Evolutionary conservation across 2,113 vertebrate species (phyloP), one percentile per base, ranked within the genome.

Genomic region (Willisornis vidua): DNA sequence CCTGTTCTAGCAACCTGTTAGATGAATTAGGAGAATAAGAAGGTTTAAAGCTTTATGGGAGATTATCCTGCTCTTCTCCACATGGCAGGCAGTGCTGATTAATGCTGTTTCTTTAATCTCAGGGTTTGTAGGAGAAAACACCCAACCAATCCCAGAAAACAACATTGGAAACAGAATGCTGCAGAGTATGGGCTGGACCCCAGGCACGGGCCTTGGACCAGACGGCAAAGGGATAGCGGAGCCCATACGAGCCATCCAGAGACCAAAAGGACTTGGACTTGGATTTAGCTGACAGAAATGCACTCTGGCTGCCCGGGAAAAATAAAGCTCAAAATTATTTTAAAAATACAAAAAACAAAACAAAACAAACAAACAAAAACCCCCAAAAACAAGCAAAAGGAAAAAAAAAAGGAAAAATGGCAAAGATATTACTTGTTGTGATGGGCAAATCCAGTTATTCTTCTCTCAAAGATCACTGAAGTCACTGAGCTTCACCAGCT

Each of bases 181-280:
- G 87, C 99, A 99, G 97, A 99, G 90, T 63, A 99, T 99, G 99
- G 99, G 99, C 81, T 99, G 99, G 99, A 99, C 91, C 31, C 99
- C 99, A 3, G 99, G 99, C 33, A 98, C 98, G 8, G 99, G 99
- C 85, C 98, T 99, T 5, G 99, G 99, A 68, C 98, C 99, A 4
- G 99, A 99, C 2, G 99, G 99, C 94, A 98, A 99, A 93, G 99
- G 99, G 54, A 99, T 99, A 51, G 98, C 99, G 1, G 99, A 99
- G 96, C 99, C 99, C 5, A 95, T 99, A 80, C 97, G 99, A 85
- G 99, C 99, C 65, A 91, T 98, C 17, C 99, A 99, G 98, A 98
- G 99, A 97, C 99, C 99, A 12, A 99, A 99, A 94, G 98, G 99
- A 86, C 97, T 99, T 1, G 99, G 99, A 71, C 98, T 99, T 54